phyloP scores from a whole-genome alignment of 35 echinoderm and acorn worm genomes.

The Strongylocentrotus purpuratus region DNA sequence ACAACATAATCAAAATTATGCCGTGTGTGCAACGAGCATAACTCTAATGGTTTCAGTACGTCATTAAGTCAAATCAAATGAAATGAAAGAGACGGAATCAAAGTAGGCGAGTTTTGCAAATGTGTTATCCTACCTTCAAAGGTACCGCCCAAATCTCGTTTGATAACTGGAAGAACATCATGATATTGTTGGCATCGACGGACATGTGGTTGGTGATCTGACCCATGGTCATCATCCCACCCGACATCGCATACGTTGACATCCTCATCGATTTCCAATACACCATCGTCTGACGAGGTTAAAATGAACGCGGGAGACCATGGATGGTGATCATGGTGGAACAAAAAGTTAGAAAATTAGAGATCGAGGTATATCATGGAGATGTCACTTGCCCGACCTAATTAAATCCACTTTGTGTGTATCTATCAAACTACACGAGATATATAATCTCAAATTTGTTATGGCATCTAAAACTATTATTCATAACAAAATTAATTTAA shows the following conservation, averaged over 20 bases:
- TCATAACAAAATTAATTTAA: too few relatives aligned
- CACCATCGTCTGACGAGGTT: conserved; percentile 42
- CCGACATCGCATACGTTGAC: conserved; percentile 77
- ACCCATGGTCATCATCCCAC: conserved; percentile 90
- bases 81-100: too few relatives aligned
- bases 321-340: too few relatives aligned
- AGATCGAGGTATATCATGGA: neutral
- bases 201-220: conserved; percentile 98
- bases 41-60: too few relatives aligned
- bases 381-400: neutral
- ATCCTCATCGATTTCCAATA: conserved; percentile 82
- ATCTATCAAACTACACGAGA: neutral
- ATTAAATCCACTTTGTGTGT: neutral
- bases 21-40: too few relatives aligned
- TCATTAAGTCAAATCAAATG: too few relatives aligned
- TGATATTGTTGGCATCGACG: conserved; percentile 73
- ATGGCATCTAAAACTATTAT: too few relatives aligned
- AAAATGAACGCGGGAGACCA: too few relatives aligned
- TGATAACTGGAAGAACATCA: conserved; percentile 66
- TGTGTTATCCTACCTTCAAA: conserved; percentile 65
- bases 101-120: neutral
- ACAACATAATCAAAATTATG: too few relatives aligned
- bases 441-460: too few relatives aligned
- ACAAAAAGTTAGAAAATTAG: neutral
- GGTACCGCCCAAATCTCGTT: conserved; percentile 90